These are phyloP conservation scores for Prunella fulvescens DNA, from an alignment of 2,113 vertebrate genomes.

Conservation along the genomic window DNA sequence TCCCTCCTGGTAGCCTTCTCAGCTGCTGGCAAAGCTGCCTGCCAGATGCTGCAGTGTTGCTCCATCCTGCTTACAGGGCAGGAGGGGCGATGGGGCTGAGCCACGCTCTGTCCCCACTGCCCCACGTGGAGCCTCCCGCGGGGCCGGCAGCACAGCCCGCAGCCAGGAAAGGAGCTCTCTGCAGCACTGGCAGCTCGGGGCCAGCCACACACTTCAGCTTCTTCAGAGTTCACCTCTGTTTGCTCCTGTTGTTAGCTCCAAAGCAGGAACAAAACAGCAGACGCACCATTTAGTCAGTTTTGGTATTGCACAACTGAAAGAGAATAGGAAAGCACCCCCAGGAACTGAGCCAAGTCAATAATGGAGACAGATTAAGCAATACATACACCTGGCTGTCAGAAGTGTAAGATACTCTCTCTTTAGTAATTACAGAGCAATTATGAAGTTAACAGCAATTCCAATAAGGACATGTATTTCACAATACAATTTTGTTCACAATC, in stretches of 20 bases:
- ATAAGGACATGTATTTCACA: slow-evolving; percentile 50
- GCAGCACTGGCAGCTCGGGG: not conserved
- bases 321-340: slow-evolving; percentile 34
- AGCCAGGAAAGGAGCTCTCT: not conserved
- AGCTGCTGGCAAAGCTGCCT: not conserved
- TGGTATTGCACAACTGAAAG: slow-evolving; percentile 62
- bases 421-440: slow-evolving; percentile 64
- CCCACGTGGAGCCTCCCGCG: fast-evolving
- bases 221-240: not conserved
- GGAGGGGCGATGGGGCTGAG: not conserved
- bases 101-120: not conserved
- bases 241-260: not conserved
- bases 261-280: slow-evolving; percentile 44
- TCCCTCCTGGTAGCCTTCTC: not conserved
- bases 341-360: slow-evolving; percentile 56
- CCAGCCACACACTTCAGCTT: not conserved
- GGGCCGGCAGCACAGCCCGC: not conserved
- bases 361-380: slow-evolving; percentile 64
- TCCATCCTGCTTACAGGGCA: not conserved
- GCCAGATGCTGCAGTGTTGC: not conserved
- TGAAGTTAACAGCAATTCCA: slow-evolving; percentile 59
- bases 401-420: slow-evolving; percentile 55
- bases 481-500: slow-evolving; percentile 38
- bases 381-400: slow-evolving; percentile 65
- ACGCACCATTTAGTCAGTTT: not conserved